A percentile compares a stretch with the other conserved stretches of the same genome.
Evolutionary conservation across 2,888 invertebrate genomes (phyloP).

Genomic region (Micropterix aruncella): DNA sequence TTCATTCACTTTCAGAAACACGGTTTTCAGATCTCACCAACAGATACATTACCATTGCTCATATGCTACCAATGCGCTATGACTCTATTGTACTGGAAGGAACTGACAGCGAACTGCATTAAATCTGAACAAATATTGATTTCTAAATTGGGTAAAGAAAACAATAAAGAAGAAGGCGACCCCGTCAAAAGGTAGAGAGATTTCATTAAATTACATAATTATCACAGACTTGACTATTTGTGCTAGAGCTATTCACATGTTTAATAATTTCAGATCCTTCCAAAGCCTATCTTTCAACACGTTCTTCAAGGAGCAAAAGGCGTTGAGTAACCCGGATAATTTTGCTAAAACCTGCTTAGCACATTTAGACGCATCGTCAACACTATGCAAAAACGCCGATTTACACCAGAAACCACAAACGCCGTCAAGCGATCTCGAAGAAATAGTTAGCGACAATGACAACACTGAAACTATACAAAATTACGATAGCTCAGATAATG

Average conservation of each 20-base stretch:
- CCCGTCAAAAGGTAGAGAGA: no score
- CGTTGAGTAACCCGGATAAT: constrained; percentile 2
- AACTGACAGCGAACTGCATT: constrained; percentile 25
- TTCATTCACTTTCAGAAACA: no score
- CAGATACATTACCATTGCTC: constrained; percentile 40
- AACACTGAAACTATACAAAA: neutral
- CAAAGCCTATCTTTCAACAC: constrained; percentile 8
- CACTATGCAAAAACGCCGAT: neutral
- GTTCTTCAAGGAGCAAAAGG: constrained; percentile 4
- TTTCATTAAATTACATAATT: no score
- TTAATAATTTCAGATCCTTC: constrained; percentile 9
- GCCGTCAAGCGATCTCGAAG: neutral
- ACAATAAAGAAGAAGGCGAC: no score
- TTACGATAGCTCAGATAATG: no score
- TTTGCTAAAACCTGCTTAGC: neutral
- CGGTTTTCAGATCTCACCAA: constrained; percentile 31
- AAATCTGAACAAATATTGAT: neutral
- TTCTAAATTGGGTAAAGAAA: no score
- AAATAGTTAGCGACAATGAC: neutral
- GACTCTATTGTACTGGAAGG: constrained; percentile 49
- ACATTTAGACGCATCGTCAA: neutral
- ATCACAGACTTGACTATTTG: no score
- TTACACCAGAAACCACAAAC: no score
- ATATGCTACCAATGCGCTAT: constrained; percentile 52
- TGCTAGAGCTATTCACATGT: no score